These are phyloP conservation scores for Orthosia incerta DNA, from an alignment of 2,888 invertebrate genomes.

Conservation along the genomic window DNA sequence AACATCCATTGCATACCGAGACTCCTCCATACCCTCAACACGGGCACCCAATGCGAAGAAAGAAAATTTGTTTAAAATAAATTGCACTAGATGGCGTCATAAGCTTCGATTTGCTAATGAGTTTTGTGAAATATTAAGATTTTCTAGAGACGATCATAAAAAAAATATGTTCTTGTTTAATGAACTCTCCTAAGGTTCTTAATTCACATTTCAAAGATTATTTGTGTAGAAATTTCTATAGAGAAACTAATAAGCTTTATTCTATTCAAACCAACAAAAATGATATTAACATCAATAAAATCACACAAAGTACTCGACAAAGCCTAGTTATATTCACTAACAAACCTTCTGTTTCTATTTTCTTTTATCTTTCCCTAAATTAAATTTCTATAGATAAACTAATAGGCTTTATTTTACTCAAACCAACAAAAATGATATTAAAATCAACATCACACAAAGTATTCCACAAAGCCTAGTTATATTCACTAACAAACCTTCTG, in stretches of 20 bases:
- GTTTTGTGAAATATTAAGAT: no score
- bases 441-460: slow-evolving; percentile 8
- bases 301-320: slow-evolving; percentile 16
- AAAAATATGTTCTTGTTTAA: no score
- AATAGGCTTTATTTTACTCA: slow-evolving; percentile 20
- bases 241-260: slow-evolving; percentile 1
- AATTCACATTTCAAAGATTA: no score
- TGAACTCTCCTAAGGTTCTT: no score
- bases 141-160: no score
- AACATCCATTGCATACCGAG: no score
- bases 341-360: slow-evolving; percentile 37
- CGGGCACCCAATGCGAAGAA: no score
- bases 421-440: slow-evolving; percentile 6
- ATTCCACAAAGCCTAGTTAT: slow-evolving; percentile 13
- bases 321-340: slow-evolving; percentile 5
- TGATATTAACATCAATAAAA: slow-evolving; percentile 20
- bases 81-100: no score
- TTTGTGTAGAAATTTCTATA: not conserved
- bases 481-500: slow-evolving; percentile 17
- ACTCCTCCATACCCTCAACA: no score
- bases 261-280: slow-evolving; percentile 17
- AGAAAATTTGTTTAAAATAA: no score
- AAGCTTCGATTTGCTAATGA: no score
- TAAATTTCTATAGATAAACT: no score
- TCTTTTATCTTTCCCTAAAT: slow-evolving; percentile 33